Conservation (phyloP, 2,888 invertebrate genomes). For the Boloria euphrosyne region DNA sequence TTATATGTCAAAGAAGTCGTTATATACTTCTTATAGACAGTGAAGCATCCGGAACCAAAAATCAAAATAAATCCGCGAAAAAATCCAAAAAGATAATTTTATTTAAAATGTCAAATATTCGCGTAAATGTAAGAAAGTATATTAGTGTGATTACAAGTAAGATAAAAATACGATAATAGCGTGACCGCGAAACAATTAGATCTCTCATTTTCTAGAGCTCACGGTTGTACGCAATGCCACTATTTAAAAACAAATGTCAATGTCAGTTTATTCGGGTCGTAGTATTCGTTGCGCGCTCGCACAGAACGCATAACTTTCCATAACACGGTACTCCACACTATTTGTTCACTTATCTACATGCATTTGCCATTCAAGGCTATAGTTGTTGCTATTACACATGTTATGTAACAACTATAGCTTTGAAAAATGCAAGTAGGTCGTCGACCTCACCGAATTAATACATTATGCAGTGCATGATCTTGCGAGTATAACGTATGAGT, state of each 20-base stretch:
- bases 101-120: too few species aligned
- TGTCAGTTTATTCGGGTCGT: conserved; percentile 50
- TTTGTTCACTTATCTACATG: conserved; percentile 37
- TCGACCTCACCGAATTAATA: conserved; percentile 51
- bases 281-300: conserved; percentile 16
- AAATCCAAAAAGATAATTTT: too few species aligned
- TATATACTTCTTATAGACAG: too few species aligned
- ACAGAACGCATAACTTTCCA: conserved; percentile 23
- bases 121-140: not conserved
- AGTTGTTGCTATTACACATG: conserved; percentile 54
- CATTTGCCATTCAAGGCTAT: conserved; percentile 64
- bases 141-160: not conserved
- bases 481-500: conserved; percentile 24
- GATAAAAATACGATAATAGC: conserved; percentile 19
- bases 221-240: conserved; percentile 33
- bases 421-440: conserved; percentile 56
- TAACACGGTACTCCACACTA: conserved; percentile 15
- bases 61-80: too few species aligned
- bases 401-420: conserved; percentile 59
- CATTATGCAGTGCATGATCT: conserved; percentile 40
- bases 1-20: too few species aligned
- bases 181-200: conserved; percentile 34
- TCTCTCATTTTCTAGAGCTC: conserved; percentile 36
- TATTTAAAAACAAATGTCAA: conserved; percentile 44
- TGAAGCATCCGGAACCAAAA: too few species aligned